Evolutionary conservation across 2,888 invertebrate genomes (phyloP).

Genomic region (Heliconius ethilla): DNA sequence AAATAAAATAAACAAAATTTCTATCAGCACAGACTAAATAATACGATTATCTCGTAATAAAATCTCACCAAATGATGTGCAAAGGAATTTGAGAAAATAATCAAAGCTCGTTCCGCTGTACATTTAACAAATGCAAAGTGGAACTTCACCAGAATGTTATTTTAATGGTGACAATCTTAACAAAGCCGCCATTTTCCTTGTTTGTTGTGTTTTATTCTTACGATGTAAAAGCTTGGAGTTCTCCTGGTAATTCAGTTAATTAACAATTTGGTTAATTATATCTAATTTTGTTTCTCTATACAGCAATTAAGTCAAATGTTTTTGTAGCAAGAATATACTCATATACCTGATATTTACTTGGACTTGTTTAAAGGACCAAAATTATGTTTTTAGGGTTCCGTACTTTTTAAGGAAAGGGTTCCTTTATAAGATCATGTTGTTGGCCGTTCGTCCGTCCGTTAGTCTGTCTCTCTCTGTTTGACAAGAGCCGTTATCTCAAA

Average conservation of each 20-base stretch:
- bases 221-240: conserved; percentile 2
- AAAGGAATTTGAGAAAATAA: conserved; percentile 16
- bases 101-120: conserved; percentile 10
- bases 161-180: conserved; percentile 15
- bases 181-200: conserved; percentile 6
- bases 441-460: too few relatives aligned
- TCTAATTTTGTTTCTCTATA: neutral
- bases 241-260: conserved; percentile 20
- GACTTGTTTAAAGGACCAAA: too few relatives aligned
- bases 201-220: conserved; percentile 18
- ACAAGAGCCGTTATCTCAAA: too few relatives aligned
- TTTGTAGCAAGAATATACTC: too few relatives aligned
- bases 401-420: too few relatives aligned
- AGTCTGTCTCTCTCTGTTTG: too few relatives aligned
- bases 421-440: too few relatives aligned
- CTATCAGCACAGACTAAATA: neutral
- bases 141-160: conserved; percentile 14
- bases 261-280: conserved; percentile 20
- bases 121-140: conserved; percentile 26
- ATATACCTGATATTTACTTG: too few relatives aligned
- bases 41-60: conserved; percentile 1
- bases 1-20: neutral
- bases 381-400: too few relatives aligned
- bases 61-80: neutral
- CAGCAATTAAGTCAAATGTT: too few relatives aligned